Conservation (phyloP, 2,113 vertebrate genomes). For the Ploceus nigricollis region DNA sequence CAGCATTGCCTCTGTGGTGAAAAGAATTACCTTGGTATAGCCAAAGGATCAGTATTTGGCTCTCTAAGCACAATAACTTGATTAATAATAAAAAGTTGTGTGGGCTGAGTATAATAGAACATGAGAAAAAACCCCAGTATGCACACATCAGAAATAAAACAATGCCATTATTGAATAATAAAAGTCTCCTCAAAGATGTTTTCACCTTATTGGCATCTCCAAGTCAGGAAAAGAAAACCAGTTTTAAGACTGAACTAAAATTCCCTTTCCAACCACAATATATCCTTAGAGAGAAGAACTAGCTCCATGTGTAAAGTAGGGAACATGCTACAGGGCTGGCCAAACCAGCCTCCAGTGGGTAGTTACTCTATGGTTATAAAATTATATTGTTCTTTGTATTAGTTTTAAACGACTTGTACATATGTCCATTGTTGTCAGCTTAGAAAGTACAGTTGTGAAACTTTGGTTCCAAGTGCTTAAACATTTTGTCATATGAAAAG, state of each 20-base stretch:
- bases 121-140: neutral
- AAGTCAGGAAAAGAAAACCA: neutral
- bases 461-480: neutral
- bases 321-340: neutral
- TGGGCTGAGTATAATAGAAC: neutral
- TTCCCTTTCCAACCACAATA: neutral
- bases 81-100: neutral
- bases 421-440: neutral
- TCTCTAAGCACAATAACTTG: neutral
- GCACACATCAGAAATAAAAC: neutral
- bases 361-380: neutral
- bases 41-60: neutral
- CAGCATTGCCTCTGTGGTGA: neutral
- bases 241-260: neutral
- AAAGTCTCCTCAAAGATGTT: neutral
- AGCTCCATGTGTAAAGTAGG: neutral
- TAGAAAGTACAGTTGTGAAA: neutral
- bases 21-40: neutral
- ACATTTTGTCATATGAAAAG: neutral
- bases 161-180: neutral
- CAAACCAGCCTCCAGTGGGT: neutral
- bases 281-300: conserved; percentile 35
- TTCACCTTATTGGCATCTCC: neutral
- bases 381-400: neutral
- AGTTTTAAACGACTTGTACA: neutral